These are phyloP conservation scores for Zaprionus capensis DNA, from an alignment of 1,140 invertebrate genomes.

Conservation along the genomic window DNA sequence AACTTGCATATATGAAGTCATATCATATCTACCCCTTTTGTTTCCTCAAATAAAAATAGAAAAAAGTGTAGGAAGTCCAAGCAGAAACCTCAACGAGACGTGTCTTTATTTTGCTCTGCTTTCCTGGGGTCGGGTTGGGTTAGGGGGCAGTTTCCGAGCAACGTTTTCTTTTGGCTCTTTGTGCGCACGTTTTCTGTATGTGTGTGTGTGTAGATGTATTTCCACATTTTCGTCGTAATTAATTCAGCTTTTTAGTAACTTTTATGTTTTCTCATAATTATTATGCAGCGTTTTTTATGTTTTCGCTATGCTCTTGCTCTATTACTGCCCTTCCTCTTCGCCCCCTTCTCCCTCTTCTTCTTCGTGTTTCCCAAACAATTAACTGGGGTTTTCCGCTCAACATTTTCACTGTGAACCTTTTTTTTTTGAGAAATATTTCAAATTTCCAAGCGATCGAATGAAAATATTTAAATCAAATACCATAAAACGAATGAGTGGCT, in stretches of 20 bases:
- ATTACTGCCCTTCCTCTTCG: constrained; percentile 4
- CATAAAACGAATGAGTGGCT: constrained; percentile 4
- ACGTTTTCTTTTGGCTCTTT: constrained; percentile 29
- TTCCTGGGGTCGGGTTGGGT: background rate
- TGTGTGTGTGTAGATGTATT: constrained; percentile 31
- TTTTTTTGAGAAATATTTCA: background rate
- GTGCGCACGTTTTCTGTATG: constrained; percentile 40
- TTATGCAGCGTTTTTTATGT: constrained; percentile 57
- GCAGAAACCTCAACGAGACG: constrained; percentile 3
- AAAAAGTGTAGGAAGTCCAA: background rate
- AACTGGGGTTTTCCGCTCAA: constrained; percentile 63
- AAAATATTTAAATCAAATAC: constrained; percentile 26
- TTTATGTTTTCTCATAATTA: constrained; percentile 75
- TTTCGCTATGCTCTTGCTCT: constrained; percentile 33
- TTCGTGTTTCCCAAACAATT: constrained; percentile 57
- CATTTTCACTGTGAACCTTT: constrained; percentile 19
- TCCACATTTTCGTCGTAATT: constrained; percentile 58
- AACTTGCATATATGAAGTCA: background rate
- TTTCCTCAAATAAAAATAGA: background rate
- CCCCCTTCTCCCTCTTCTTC: background rate
- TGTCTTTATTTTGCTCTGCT: background rate
- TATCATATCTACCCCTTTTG: background rate
- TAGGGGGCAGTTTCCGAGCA: background rate
- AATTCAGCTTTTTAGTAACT: constrained; percentile 60
- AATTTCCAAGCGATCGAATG: constrained; percentile 53